phyloP scores from a whole-genome alignment of 2,888 invertebrate species.

The Penaeus monodon region DNA sequence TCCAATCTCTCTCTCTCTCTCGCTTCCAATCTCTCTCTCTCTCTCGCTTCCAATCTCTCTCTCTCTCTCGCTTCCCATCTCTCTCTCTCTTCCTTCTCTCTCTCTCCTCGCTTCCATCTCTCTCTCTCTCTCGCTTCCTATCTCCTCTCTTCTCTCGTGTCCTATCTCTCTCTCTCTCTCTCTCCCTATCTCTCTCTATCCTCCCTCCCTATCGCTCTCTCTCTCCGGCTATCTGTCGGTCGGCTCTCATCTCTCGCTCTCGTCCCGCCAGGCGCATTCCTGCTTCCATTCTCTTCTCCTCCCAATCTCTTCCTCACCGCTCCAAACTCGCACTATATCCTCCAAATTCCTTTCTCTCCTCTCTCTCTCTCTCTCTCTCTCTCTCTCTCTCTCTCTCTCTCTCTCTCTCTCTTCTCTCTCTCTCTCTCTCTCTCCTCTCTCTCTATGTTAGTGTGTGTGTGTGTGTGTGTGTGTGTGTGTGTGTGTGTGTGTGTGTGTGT shows the following conservation, averaged over 20 bases:
- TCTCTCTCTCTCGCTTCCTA: too few species aligned
- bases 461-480: background rate
- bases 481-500: conserved; percentile 16
- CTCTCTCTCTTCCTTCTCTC: too few species aligned
- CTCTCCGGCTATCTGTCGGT: too few species aligned
- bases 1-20: too few species aligned
- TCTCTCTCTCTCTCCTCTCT: background rate
- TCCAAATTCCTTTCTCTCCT: background rate
- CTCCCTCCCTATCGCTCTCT: background rate
- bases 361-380: background rate
- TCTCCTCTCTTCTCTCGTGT: too few species aligned
- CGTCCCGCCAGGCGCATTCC: too few species aligned
- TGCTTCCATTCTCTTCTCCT: too few species aligned
- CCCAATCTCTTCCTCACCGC: too few species aligned
- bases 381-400: background rate
- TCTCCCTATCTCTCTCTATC: background rate
- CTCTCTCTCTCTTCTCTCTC: background rate
- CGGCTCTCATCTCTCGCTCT: background rate
- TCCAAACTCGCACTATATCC: background rate
- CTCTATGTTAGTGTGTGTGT: background rate
- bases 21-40: too few species aligned
- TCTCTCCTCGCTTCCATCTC: too few species aligned
- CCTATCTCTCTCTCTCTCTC: background rate
- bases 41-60: too few species aligned
- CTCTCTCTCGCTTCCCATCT: too few species aligned